Evolutionary conservation across 2,888 invertebrate species (phyloP), one percentile per base, ranked within the genome.

Genomic region (Tinea pellionella): DNA sequence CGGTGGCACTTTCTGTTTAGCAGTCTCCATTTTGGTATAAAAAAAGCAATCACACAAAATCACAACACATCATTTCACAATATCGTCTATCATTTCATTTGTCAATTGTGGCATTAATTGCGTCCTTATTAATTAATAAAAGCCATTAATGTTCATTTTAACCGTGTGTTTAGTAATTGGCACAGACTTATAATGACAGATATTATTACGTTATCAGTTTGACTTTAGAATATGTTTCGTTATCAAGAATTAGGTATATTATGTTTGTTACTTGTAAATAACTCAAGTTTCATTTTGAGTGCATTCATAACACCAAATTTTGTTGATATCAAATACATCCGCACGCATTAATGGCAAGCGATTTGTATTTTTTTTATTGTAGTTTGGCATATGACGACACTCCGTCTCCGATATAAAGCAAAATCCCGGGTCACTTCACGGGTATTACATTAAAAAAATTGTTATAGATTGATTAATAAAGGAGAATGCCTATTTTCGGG

Each of bases 1-100:
- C 0, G 91, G 91, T 41, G 91, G 89, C 62, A 89, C 80, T 68
- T 83, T 85, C 60, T 73, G 73, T 62, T 65, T 69, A 65, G 67
- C 69, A 61, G 24, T 24, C 24, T 64, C 66, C 53, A 53, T 62
- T 69, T 82, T 84, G 63, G 61, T 74, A 61, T 64, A 53, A 37
- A 57, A 61, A 62, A 60, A 64, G 65, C 64, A 64, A 65, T 63
- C 61, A 2, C 53, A 53, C 53, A 24, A 24, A 19, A 62, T 64
- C 65, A 64, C 64, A 65, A 67, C 69, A 73, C 69, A 70, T 69
- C 69, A 62, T 62, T 51, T 61, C 55, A 58, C 37, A 9, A 13
- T 55, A 55, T 12, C n/a, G 30, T 56, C 56, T 16, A 29, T 29
- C 30, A 56, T 16, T 53, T 53, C 16, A 55, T 55, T 24, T 24